phyloP scores from a whole-genome alignment of 2,888 invertebrate genomes.

The Aleiodes alternator region DNA sequence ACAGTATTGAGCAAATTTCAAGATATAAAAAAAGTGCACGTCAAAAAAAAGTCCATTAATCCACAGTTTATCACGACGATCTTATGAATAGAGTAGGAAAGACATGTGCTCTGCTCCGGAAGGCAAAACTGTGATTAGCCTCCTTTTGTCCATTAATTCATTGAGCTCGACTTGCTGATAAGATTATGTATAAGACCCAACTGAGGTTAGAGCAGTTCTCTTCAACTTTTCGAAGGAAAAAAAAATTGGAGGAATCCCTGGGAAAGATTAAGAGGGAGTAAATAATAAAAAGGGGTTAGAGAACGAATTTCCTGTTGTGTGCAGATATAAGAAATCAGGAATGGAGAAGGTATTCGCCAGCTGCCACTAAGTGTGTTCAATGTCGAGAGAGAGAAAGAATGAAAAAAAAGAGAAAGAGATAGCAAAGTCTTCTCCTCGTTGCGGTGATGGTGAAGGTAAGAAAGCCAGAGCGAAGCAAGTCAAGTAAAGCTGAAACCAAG shows the following conservation, averaged over 20 bases:
- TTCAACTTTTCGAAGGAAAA: background rate
- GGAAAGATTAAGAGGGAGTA: constrained; percentile 5
- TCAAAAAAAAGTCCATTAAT: constrained; percentile 38
- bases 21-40: constrained; percentile 48
- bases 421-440: constrained; percentile 62
- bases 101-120: background rate
- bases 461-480: constrained; percentile 41
- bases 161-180: background rate
- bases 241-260: background rate
- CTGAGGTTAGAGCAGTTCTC: background rate
- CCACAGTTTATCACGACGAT: background rate
- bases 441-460: constrained; percentile 60
- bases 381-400: constrained; percentile 66
- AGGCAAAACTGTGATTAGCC: background rate
- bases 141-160: background rate
- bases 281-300: constrained; percentile 43
- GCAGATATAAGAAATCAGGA: constrained; percentile 50
- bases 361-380: constrained; percentile 74
- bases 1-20: constrained; percentile 41
- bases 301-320: constrained; percentile 48
- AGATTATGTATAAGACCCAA: background rate
- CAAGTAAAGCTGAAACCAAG: constrained; percentile 44
- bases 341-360: constrained; percentile 71
- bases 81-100: background rate
- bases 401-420: too few relatives aligned